Evolutionary conservation across 2,888 invertebrate genomes (phyloP).

Genomic region (Oscheius myriophilus): DNA sequence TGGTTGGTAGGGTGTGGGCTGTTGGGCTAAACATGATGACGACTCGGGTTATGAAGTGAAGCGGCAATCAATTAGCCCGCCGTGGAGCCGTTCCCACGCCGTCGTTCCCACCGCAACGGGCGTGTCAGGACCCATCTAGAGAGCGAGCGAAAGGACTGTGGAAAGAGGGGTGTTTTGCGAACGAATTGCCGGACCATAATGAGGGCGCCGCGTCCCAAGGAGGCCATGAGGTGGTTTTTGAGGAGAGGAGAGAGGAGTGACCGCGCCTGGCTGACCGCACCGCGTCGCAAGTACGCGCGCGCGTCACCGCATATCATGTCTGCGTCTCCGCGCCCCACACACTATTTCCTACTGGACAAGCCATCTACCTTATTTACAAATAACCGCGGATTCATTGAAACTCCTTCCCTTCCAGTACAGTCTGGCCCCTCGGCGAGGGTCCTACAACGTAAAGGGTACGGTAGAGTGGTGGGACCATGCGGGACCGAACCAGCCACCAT

Average conservation of each 20-base stretch:
- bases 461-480: not conserved
- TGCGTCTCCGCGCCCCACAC: slow-evolving; percentile 10
- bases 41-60: slow-evolving; percentile 25
- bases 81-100: not conserved
- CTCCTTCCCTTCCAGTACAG: not conserved
- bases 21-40: slow-evolving; percentile 17
- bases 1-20: slow-evolving; percentile 7
- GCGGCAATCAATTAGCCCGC: slow-evolving; percentile 22
- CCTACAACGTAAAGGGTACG: no score
- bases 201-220: no score
- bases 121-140: not conserved
- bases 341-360: slow-evolving; percentile 32
- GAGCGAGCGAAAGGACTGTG: not conserved
- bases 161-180: no score
- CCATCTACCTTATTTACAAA: slow-evolving; percentile 34
- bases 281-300: slow-evolving; percentile 24
- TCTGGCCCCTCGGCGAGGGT: not conserved
- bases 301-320: slow-evolving; percentile 25
- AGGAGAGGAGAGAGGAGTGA: slow-evolving; percentile 18
- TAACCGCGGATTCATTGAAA: slow-evolving; percentile 4
- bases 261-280: slow-evolving; percentile 16
- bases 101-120: not conserved
- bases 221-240: not conserved
- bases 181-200: no score
- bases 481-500: not conserved